Base-by-base conservation (phyloP, 1,140 invertebrate species). In the Dufourea novaeangliae region DNA sequence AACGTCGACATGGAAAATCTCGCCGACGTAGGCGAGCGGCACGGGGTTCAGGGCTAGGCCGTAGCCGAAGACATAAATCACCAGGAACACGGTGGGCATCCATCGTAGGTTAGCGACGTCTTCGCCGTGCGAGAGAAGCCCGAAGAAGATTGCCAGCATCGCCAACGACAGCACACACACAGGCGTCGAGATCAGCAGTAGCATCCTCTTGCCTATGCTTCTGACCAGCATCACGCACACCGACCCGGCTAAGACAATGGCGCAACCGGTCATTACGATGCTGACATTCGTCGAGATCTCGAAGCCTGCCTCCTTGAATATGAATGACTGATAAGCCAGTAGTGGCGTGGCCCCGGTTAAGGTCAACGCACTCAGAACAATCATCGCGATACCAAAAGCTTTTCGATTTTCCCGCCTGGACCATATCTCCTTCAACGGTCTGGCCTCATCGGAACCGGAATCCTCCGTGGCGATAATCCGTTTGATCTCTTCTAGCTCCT, bases 271-370 rank as follows among this genome's bases (percentile, higher is more conserved):
- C n/a, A 97, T 94, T 62, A 98, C 96, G 6, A 97, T 94, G 54
- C 95, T 94, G n/a, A 95, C 85, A 17, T 93, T 91, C 0, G 95
- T 92, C 17, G 95, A 91, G 10, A 97, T 90, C 11, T 92, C 89
- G 68, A 95, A 95, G 29, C 96, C 96, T 27, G 97, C 95, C 27
- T 94, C 94, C 46, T 94, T 79, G 90, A 96, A 97, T 89, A 97
- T 97, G 25, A 94, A 93, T 5, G 95, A 94, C 0, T 97, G 96
- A 89, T 97, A 98, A 90, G 97, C 97, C 77, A 97, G 95, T 61
- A 98, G 95, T 4, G 96, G 96, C 88, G 97, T 95, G 54, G 96
- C 95, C 29, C 96, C 97, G 66, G 95, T 95, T 79, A 97, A 94
- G 83, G 96, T 96, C 89, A 98, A 96, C 85, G 97, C 95, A 88